Base-by-base conservation (phyloP, 2,888 invertebrate genomes). In the Meta bourneti region DNA sequence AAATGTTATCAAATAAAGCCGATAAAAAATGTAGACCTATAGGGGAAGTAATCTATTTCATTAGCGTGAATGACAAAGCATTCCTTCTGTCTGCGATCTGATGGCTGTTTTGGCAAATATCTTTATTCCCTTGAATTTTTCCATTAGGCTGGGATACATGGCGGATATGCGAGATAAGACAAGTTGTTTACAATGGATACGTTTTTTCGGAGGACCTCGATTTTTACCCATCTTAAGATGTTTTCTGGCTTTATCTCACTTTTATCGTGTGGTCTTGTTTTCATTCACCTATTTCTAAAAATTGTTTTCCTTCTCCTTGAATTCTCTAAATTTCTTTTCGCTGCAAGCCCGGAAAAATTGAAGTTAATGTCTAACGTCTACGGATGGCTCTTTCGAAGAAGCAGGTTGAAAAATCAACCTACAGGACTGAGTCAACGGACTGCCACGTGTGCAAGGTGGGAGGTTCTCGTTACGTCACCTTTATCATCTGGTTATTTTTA, bases 221-320 rank as follows among this genome's bases (percentile, higher is more conserved):
- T 48, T 81, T 48, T 54, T 48, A 61, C 8, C 13, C 70, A 70
- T 69, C 69, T 49, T 11, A 16, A 69, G 34, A 48, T 81, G 52
- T 79, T 79, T 79, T 75, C 48, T 48, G 19, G 7, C 80, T 81
- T 51, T 16, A 61, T 61, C 61, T 61, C 61, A 4, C 34, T 61
- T 16, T 61, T 61, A 61, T 61, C 61, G 11, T 16, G 13, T 16
- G 5, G 7, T 5, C 61, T 61, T 11, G 61, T 61, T 61, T 61
- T 61, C 61, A 61, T 61, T 61, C 61, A 61, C 61, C 61, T 11
- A 61, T 61, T 34, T 34, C 13, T 78, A 19, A 52, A 75, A 52
- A 78, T 34, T 34, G 54, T 79, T 79, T 79, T 79, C 75, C 75
- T 49, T 79, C 79, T 54, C 79, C 79, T 54, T 54, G 79, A 75